A percentile compares a stretch with the other conserved stretches of the same genome.
phyloP scores from a whole-genome alignment of 2,797 vertebrate genomes.

The Heliangelus exortis region DNA sequence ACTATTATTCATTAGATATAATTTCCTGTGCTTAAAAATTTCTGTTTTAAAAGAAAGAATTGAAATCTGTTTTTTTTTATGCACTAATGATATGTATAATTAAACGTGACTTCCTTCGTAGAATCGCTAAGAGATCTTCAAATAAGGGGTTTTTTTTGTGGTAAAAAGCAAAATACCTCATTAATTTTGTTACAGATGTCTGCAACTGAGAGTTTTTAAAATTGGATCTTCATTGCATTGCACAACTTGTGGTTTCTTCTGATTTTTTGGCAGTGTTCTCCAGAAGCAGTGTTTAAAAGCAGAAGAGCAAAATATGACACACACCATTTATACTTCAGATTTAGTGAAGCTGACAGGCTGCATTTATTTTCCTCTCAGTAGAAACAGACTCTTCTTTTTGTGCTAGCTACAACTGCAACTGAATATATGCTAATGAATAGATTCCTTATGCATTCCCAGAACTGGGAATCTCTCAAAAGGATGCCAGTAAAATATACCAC shows the following conservation, averaged over 20 bases:
- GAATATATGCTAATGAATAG: not conserved
- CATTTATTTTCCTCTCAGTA: not conserved
- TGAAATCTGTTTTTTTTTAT: not conserved
- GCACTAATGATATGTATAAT: not conserved
- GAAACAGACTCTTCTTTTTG: not conserved
- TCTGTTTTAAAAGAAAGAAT: not conserved
- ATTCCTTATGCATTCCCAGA: not conserved
- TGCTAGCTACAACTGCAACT: not conserved
- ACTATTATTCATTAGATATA: not conserved
- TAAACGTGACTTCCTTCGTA: not conserved
- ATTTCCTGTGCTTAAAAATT: not conserved
- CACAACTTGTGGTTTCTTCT: not conserved
- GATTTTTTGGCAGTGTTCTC: not conserved
- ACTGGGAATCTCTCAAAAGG: not conserved
- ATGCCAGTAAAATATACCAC: not conserved
- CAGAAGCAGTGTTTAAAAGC: not conserved
- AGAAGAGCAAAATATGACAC: not conserved
- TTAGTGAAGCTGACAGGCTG: not conserved
- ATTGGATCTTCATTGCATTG: not conserved
- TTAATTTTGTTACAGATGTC: not conserved
- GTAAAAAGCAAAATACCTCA: not conserved
- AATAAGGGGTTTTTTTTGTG: not conserved
- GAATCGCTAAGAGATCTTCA: not conserved
- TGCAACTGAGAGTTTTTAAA: conserved; percentile 1
- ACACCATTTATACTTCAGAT: not conserved